Evolutionary conservation across 2,888 invertebrate species (phyloP), one percentile per base, ranked within the genome.

Genomic region (Dasysyrphus albostriatus): DNA sequence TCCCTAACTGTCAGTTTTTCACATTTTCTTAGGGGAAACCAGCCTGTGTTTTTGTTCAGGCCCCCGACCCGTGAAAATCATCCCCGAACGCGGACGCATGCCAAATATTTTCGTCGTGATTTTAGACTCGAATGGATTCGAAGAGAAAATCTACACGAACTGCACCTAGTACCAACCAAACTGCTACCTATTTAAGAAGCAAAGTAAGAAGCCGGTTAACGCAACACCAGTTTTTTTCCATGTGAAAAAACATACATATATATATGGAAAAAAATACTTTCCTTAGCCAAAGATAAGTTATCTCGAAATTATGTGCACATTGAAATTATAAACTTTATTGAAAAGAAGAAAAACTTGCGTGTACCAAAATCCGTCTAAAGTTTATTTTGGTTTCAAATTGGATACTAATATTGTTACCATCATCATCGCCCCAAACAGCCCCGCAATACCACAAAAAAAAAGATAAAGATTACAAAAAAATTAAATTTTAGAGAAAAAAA

Each of bases 281-380:
- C 51, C 69, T 54, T 54, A 54, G 29, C 32, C 54, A 47, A 72
- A 79, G 32, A 88, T 76, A 88, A 82, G 59, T 67, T 37, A 34
- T 37, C 49, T 44, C 59, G 47, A 70, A 61, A 61, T 72, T 75
- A 75, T 81, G 76, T 78, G 65, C 83, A 83, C 83, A 83, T 56
- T 78, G 76, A 79, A 82, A 82, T 70, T 82, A 54, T 47, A 80
- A 84, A 84, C 80, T 88, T 85, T 88, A 14, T 82, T 19, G 37
- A 69, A 69, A 39, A 39, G 5, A 69, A 77, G 75, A 82, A 80
- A 72, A 51, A 83, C 85, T 79, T 83, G 80, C 79, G 75, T 84
- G 81, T 78, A 82, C 78, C 92, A 91, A 91, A 92, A 92, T 92
- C 92, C 92, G 92, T 92, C 93, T 92, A 92, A 92, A 93, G 92